These are phyloP conservation scores for Callimorpha dominula DNA, from an alignment of 2,888 invertebrate genomes.

Conservation along the genomic window DNA sequence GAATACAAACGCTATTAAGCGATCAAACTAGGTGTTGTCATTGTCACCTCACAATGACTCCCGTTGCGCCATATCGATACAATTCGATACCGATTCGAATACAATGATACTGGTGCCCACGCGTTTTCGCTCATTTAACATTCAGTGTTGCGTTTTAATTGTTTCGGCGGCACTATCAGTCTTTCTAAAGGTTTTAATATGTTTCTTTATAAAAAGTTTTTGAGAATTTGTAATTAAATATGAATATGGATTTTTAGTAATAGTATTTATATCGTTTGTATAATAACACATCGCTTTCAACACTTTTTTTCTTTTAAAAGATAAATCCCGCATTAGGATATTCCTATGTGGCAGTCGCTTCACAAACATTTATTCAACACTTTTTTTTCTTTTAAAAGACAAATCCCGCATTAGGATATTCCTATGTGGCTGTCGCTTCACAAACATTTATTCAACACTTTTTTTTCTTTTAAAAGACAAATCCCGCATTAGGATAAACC, in stretches of 20 bases:
- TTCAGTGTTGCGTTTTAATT: slow-evolving; percentile 13
- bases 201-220: neutral
- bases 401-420: no score
- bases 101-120: slow-evolving; percentile 61
- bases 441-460: no score
- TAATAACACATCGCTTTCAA: no score
- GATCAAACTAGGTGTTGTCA: slow-evolving; percentile 48
- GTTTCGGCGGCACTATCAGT: slow-evolving; percentile 6
- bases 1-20: slow-evolving; percentile 53
- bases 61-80: slow-evolving; percentile 57
- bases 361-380: no score
- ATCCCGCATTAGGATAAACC: no score
- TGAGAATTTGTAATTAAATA: neutral
- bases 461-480: no score
- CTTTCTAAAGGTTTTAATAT: neutral
- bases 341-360: no score
- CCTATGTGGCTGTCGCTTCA: no score
- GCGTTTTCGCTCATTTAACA: slow-evolving; percentile 33
- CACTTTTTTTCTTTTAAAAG: no score
- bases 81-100: slow-evolving; percentile 52
- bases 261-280: no score
- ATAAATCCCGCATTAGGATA: no score
- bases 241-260: neutral
- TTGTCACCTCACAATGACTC: slow-evolving; percentile 61
- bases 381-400: no score